These are phyloP conservation scores for Panurus biarmicus DNA, from an alignment of 2,113 vertebrate genomes.

Conservation along the genomic window DNA sequence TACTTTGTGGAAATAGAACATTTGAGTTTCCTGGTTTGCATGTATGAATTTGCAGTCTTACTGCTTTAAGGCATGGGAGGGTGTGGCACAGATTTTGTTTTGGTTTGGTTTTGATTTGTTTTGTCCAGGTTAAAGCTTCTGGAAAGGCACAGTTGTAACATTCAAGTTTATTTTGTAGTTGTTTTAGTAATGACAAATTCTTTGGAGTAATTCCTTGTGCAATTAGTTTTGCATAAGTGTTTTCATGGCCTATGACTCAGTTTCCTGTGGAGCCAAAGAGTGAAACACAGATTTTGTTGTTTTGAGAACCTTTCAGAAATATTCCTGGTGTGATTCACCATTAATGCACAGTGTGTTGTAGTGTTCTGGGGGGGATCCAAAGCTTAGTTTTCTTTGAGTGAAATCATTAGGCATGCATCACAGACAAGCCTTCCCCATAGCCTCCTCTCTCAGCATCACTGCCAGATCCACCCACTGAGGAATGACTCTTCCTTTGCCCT, in stretches of 20 bases:
- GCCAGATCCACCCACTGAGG: background rate
- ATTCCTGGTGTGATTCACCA: background rate
- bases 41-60: background rate
- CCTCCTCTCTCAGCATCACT: background rate
- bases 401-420: background rate
- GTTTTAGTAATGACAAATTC: background rate
- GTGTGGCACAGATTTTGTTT: background rate
- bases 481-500: background rate
- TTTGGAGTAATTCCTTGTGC: background rate
- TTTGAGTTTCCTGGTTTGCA: background rate
- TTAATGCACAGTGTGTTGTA: background rate
- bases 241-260: background rate
- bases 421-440: background rate
- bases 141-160: background rate
- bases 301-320: constrained; percentile 20
- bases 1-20: background rate
- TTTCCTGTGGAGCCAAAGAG: background rate
- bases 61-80: background rate
- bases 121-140: background rate
- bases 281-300: background rate
- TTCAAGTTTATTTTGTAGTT: background rate
- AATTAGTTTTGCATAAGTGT: background rate
- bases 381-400: background rate
- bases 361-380: background rate
- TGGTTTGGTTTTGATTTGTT: background rate